Conservation (phyloP, 2,888 invertebrate species). For the Eristalis pertinax region DNA sequence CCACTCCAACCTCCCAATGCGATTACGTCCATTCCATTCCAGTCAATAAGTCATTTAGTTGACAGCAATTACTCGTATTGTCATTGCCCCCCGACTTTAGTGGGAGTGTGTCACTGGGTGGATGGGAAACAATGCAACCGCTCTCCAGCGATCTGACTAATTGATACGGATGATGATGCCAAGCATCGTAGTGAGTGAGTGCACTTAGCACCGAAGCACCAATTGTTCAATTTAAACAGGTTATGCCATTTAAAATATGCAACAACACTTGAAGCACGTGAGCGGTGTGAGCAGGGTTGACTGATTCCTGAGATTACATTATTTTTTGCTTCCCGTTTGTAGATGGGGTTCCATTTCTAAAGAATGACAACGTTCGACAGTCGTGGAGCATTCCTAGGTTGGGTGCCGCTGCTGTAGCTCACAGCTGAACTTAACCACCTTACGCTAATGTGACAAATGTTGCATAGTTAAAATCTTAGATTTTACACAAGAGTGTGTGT, state of each 20-base stretch:
- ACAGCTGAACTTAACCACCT: background rate
- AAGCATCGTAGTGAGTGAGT: background rate
- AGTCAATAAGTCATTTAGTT: slow-evolving; percentile 8
- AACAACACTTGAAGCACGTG: background rate
- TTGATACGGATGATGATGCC: slow-evolving; percentile 4
- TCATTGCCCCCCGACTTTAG: background rate
- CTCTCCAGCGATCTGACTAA: background rate
- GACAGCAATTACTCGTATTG: background rate
- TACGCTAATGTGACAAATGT: too few species aligned
- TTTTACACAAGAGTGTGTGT: background rate
- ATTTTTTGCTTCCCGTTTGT: background rate
- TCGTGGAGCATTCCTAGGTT: background rate
- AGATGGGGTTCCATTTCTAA: background rate
- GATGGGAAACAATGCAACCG: slow-evolving; percentile 29
- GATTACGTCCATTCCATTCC: background rate
- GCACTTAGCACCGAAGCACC: slow-evolving; percentile 14
- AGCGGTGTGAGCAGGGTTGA: background rate
- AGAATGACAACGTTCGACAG: background rate
- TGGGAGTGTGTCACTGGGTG: slow-evolving; percentile 1
- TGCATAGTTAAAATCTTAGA: background rate
- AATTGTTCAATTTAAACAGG: background rate
- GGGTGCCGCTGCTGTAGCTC: background rate
- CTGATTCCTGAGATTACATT: background rate
- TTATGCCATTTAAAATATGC: background rate
- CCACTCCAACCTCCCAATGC: too few species aligned